phyloP scores from a whole-genome alignment of 1,140 invertebrate species.

The Chironomus striatipennis region DNA sequence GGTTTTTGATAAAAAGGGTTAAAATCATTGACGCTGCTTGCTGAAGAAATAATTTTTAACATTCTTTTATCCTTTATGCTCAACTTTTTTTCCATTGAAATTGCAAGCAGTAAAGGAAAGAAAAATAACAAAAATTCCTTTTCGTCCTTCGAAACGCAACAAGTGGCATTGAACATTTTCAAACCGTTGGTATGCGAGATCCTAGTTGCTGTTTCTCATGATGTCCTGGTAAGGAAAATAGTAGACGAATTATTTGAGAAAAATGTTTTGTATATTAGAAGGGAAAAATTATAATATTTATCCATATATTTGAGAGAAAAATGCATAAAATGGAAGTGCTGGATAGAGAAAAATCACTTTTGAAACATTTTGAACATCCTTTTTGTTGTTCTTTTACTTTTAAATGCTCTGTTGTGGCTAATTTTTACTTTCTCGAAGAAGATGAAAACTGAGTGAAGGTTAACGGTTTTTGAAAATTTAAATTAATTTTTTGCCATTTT shows the following conservation, averaged over 20 bases:
- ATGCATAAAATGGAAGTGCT: not conserved
- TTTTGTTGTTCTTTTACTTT: not conserved
- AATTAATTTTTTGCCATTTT: not conserved
- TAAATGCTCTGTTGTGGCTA: not conserved
- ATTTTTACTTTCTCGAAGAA: not conserved
- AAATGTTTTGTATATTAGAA: constrained; percentile 15
- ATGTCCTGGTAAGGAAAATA: not conserved
- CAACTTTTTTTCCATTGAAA: not conserved
- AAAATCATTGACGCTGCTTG: not conserved
- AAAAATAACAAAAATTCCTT: too few species aligned
- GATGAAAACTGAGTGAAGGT: not conserved
- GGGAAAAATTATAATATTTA: not conserved
- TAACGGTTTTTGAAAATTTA: not conserved
- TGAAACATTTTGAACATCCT: too few species aligned
- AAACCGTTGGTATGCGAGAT: not conserved
- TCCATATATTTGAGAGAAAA: not conserved
- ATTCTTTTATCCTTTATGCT: not conserved
- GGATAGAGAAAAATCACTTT: not conserved
- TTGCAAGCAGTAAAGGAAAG: not conserved
- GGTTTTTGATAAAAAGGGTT: constrained; percentile 22
- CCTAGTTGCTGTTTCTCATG: not conserved
- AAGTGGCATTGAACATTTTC: not conserved
- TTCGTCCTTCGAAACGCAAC: too few species aligned
- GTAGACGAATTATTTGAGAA: constrained; percentile 18
- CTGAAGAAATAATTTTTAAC: not conserved